Evolutionary conservation across 1,140 invertebrate species (phyloP).

Genomic region (Choristoneura fumiferana): DNA sequence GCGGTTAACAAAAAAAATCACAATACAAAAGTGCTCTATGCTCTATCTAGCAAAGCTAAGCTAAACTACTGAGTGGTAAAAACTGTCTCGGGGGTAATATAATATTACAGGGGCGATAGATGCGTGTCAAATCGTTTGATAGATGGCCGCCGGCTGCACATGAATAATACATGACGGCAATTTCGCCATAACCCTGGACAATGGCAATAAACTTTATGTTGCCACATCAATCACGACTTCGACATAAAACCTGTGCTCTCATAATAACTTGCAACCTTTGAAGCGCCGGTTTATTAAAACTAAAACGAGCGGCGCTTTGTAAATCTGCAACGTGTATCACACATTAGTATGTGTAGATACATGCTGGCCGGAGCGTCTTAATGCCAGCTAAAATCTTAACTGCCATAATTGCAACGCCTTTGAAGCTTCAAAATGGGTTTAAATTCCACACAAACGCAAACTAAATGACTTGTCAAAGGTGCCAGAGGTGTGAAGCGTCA

Average conservation of each 20-base stretch:
- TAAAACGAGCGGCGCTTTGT: too few species aligned
- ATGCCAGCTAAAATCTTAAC: too few species aligned
- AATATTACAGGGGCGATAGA: slow-evolving; percentile 3
- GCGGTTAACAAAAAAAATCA: too few species aligned
- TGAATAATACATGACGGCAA: slow-evolving; percentile 13
- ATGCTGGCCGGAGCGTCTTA: too few species aligned
- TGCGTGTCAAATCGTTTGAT: slow-evolving; percentile 16
- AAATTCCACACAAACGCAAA: neutral
- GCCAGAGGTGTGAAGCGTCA: slow-evolving; percentile 47
- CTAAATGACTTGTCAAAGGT: slow-evolving; percentile 17
- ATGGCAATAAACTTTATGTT: slow-evolving; percentile 19
- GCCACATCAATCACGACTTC: slow-evolving; percentile 7
- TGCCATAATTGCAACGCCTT: neutral
- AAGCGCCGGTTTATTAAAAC: slow-evolving; percentile 6
- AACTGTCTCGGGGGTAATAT: neutral
- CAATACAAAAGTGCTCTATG: too few species aligned
- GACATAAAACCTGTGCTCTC: slow-evolving; percentile 6
- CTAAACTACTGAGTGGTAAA: slow-evolving; percentile 1
- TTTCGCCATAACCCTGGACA: slow-evolving; percentile 15
- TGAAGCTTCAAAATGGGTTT: slow-evolving; percentile 11
- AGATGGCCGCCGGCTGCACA: slow-evolving; percentile 16
- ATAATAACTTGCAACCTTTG: neutral
- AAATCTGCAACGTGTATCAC: too few species aligned
- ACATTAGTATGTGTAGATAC: too few species aligned
- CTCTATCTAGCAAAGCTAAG: neutral